Conservation (phyloP, 2,888 invertebrate genomes). For the Aleiodes alternator region DNA sequence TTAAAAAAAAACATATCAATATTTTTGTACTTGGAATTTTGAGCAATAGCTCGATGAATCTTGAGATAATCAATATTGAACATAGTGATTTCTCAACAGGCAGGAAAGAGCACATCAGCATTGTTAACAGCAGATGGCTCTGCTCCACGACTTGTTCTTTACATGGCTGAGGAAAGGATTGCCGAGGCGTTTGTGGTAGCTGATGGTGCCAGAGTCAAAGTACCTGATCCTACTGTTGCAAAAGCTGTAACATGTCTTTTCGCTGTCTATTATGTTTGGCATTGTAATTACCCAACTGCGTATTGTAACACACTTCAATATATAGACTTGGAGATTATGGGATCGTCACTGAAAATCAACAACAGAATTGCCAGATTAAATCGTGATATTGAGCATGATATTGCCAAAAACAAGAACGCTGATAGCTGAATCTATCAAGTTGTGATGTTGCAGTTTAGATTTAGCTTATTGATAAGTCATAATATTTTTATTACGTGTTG, state of each 20-base stretch:
- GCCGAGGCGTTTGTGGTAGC: constrained; percentile 15
- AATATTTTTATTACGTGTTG: no score
- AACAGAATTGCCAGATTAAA: neutral
- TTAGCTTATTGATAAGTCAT: no score
- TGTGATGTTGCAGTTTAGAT: no score
- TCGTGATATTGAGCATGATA: neutral
- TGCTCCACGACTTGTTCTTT: constrained; percentile 16
- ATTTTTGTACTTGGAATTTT: neutral
- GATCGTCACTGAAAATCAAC: neutral
- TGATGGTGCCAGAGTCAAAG: constrained; percentile 5
- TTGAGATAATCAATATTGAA: neutral
- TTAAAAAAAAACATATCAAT: neutral
- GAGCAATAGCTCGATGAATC: neutral
- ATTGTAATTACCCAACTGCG: constrained; percentile 9
- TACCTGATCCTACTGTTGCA: neutral
- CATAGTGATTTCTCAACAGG: neutral
- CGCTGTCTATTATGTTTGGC: constrained; percentile 19
- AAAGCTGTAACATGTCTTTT: neutral
- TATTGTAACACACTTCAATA: constrained; percentile 1
- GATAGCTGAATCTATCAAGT: no score
- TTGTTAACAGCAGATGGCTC: neutral
- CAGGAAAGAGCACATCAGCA: neutral
- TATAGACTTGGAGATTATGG: constrained; percentile 2
- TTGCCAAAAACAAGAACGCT: neutral
- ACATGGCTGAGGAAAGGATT: constrained; percentile 4